A percentile compares a stretch with the other conserved stretches of the same genome.
Evolutionary conservation across 1,140 invertebrate species (phyloP).

Genomic region (Hypsibius dujardini): DNA sequence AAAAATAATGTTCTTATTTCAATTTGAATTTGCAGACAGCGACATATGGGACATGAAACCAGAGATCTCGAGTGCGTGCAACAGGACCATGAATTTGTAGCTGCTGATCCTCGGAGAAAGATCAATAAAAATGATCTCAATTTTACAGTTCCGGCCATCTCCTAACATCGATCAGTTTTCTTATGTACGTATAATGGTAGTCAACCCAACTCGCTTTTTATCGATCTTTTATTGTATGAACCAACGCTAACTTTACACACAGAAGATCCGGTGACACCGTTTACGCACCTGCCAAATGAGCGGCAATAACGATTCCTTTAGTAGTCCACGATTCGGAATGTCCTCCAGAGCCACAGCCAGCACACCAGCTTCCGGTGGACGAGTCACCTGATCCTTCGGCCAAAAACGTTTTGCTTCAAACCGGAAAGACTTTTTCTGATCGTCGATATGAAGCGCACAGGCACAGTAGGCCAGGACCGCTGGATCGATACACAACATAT

Average conservation of each 20-base stretch:
- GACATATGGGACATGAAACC: too few relatives aligned
- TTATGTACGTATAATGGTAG: too few relatives aligned
- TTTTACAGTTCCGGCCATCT: too few relatives aligned
- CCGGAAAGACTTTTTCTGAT: constrained; percentile 21
- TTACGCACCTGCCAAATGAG: constrained; percentile 24
- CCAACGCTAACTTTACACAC: neutral
- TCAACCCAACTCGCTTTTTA: too few relatives aligned
- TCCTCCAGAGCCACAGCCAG: constrained; percentile 22
- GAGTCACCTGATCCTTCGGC: constrained; percentile 23
- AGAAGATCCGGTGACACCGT: neutral
- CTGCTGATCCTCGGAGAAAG: too few relatives aligned
- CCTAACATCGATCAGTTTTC: too few relatives aligned
- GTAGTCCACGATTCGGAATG: constrained; percentile 23
- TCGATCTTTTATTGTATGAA: too few relatives aligned
- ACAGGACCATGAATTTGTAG: too few relatives aligned
- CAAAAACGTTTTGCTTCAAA: constrained; percentile 25
- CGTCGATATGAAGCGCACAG: constrained; percentile 22
- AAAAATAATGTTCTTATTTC: too few relatives aligned
- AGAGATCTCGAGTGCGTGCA: too few relatives aligned
- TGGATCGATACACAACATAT: constrained; percentile 22
- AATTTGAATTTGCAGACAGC: too few relatives aligned
- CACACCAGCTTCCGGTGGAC: constrained; percentile 23
- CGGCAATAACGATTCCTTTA: constrained; percentile 24
- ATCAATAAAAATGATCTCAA: too few relatives aligned
- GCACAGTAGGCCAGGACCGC: constrained; percentile 21